A percentile compares a stretch with the other conserved stretches of the same genome.
These are phyloP conservation scores for Carollia perspicillata DNA, from an alignment of 2,113 vertebrate species.

Conservation along the genomic window DNA sequence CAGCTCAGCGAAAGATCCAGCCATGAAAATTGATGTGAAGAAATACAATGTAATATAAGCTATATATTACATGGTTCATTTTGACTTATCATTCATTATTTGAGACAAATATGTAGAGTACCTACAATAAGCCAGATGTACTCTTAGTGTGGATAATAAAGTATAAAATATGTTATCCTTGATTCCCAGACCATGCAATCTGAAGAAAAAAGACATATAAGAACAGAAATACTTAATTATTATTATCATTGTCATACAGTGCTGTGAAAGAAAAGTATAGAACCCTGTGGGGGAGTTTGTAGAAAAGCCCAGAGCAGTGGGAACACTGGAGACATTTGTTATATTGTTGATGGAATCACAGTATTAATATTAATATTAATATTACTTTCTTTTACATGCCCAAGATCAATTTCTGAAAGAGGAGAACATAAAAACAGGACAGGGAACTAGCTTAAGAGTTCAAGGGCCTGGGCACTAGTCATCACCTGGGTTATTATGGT, in stretches of 20 bases:
- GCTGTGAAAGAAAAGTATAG: too few species aligned
- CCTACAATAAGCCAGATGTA: fast-evolving
- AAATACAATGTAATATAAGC: not conserved
- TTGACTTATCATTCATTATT: not conserved
- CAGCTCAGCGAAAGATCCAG: not conserved
- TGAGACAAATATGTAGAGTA: not conserved
- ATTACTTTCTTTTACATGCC: not conserved
- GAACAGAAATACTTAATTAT: too few species aligned
- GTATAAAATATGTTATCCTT: fast-evolving
- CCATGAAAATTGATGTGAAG: not conserved
- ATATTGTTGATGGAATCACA: fast-evolving
- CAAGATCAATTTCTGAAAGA: not conserved
- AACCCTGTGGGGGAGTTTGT: fast-evolving
- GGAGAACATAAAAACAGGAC: not conserved
- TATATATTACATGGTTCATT: not conserved
- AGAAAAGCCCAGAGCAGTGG: not conserved
- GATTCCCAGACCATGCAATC: not conserved
- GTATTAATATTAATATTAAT: fast-evolving
- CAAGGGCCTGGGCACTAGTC: fast-evolving
- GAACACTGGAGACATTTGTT: not conserved
- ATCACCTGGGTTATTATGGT: not conserved
- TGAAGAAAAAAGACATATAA: not conserved
- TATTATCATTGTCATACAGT: fast-evolving
- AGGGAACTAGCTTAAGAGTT: not conserved
- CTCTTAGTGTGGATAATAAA: not conserved